Base-by-base conservation (phyloP, 2,888 invertebrate species). In the Dasysyrphus albostriatus region DNA sequence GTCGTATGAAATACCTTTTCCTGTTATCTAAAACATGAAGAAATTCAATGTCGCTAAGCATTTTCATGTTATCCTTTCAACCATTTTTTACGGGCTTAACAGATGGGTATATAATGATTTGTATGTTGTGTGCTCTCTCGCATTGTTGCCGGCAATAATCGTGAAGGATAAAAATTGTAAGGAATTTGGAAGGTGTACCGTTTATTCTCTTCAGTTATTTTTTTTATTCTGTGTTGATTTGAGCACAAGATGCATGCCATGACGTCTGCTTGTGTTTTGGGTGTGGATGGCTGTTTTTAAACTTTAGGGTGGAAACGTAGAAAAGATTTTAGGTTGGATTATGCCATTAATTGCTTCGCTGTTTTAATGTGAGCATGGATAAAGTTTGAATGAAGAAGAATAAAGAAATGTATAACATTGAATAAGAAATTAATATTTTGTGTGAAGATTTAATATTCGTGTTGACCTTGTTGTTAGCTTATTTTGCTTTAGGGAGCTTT, bases 21-120 rank as follows among this genome's bases (percentile, higher is more conserved):
- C 49, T 56, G 47, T 54, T 82, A 70, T 34, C 49, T 67, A 19
- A 63, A 74, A 42, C 42, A 63, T 44, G 44, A 72, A 75, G 74
- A 72, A 83, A 87, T 87, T 87, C 78, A 79, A 79, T 87, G 87
- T 83, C 78, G 67, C 78, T 75, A 79, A 83, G 72, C 74, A 87
- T 78, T 82, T 76, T 78, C 73, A 70, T 85, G 85, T 85, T 82
- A 85, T 82, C 77, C 85, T 73, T 69, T 73, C 63, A 61, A 61
- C 19, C 39, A 24, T 81, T 74, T 78, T 85, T 54, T 37, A 39
- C 39, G 44, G 44, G 49, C 47, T 61, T 39, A 49, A 39, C 37
- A 69, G 58, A 44, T 42, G 79, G 47, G 34, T 58, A 51, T 58
- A 51, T 32, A 32, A 32, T 75, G 56, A 63, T 79, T 70, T 80